Evolutionary conservation across 2,797 vertebrate genomes (phyloP), one percentile per base, ranked within the genome.

Genomic region (Poeciliopsis turneri): DNA sequence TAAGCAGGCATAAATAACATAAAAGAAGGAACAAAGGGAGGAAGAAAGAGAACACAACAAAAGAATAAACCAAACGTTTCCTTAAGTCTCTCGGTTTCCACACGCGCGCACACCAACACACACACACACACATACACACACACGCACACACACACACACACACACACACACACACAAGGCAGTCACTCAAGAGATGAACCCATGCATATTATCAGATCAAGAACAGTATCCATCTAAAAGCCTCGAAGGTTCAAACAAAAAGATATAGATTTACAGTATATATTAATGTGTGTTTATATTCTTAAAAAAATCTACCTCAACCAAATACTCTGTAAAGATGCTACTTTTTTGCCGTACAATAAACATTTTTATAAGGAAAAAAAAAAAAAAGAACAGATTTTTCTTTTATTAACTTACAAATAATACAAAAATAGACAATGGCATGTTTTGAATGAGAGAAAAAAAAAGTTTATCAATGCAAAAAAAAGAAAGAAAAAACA

Each of bases 131-230:
- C 39, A 41, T 7, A n/a, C 53, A n/a, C 53, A 12, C 53, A 28
- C 55, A 4, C 55, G 2, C 96, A 9, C 96, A 97, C 94, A 90
- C 86, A 82, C 47, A 95, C 30, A 90, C 33, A 25, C 16, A 2
- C 64, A 11, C 16, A 2, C 66, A 43, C 66, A 12, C 66, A 2
- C 96, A 97, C 20, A 95, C n/a, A 90, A 96, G 91, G 96, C 96
- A 95, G 95, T 97, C 96, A 97, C 96, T 97, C 97, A 96, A 95
- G 96, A 97, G 97, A 97, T 97, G 96, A 97, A 96, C 95, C 96
- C 97, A 99, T 98, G 98, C 98, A 98, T 98, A 98, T 97, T 97
- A 98, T 97, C 97, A 97, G 95, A 95, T 96, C 96, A 97, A 97
- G 90, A 97, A 97, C 96, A 97, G 96, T 95, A 95, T 97, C 96